Percentiles rank a stretch among this genome's conserved stretches.
phyloP scores from a whole-genome alignment of 2,113 vertebrate genomes.

The Misgurnus mizolepis region DNA sequence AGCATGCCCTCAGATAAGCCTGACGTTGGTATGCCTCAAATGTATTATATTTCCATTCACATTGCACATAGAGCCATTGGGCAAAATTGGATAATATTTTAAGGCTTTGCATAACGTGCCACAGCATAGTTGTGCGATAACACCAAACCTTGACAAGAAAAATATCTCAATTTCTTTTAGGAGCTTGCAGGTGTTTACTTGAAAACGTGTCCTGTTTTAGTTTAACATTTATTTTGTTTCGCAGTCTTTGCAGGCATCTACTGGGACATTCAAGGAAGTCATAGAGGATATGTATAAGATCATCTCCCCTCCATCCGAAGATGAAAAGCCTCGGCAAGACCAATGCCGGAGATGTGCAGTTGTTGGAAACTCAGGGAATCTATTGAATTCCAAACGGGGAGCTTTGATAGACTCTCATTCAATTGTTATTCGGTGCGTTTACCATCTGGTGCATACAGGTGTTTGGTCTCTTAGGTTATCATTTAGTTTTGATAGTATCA shows the following conservation, averaged over 20 bases:
- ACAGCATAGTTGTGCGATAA: slow-evolving; percentile 5
- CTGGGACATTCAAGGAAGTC: slow-evolving; percentile 57
- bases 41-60: neutral
- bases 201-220: no score
- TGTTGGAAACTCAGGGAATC: slow-evolving; percentile 93
- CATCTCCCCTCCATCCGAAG: slow-evolving; percentile 61
- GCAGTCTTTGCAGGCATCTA: slow-evolving; percentile 68
- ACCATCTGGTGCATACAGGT: neutral
- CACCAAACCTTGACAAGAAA: neutral
- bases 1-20: slow-evolving; percentile 9
- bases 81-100: neutral
- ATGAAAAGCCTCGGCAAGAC: slow-evolving; percentile 39
- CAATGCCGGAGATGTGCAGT: slow-evolving; percentile 85
- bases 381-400: slow-evolving; percentile 77
- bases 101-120: neutral
- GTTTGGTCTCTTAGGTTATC: no score
- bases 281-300: slow-evolving; percentile 71
- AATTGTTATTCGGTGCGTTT: slow-evolving; percentile 81
- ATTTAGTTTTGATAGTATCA: no score
- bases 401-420: slow-evolving; percentile 79
- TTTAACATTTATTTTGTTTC: neutral
- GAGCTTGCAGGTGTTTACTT: neutral
- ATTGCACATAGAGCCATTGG: neutral
- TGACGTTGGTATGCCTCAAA: neutral
- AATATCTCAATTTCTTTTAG: neutral